Percentiles rank a stretch among this genome's conserved stretches.
phyloP scores from a whole-genome alignment of 2,797 vertebrate genomes.

The Oryzias sinensis region DNA sequence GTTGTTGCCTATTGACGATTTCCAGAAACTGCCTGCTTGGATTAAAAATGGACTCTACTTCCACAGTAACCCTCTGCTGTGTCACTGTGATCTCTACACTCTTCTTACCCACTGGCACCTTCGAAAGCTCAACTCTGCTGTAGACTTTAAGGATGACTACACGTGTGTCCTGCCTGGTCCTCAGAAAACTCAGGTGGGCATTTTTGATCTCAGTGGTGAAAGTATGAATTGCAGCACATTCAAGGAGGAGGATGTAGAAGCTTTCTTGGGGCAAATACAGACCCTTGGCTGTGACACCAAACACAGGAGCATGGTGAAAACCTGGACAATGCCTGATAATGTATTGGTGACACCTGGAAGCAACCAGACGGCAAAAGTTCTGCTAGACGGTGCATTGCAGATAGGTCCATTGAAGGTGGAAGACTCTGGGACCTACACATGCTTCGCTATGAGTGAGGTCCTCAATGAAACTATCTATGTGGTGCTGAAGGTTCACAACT shows the following conservation, averaged over 20 bases:
- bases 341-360: conserved; percentile 69
- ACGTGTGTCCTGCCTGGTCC: conserved; percentile 73
- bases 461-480: conserved; percentile 94
- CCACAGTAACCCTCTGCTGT: conserved; percentile 88
- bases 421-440: conserved; percentile 90
- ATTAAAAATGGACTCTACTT: conserved; percentile 93
- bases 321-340: conserved; percentile 86
- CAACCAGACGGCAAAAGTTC: conserved; percentile 80
- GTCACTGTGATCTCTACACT: conserved; percentile 88
- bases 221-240: conserved; percentile 91
- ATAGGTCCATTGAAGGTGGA: conserved; percentile 78
- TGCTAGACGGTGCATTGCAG: conserved; percentile 82
- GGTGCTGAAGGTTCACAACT: conserved; percentile 91
- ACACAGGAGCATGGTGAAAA: conserved; percentile 79
- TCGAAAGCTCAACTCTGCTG: conserved; percentile 85
- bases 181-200: conserved; percentile 59
- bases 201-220: conserved; percentile 79
- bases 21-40: conserved; percentile 87
- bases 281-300: conserved; percentile 87
- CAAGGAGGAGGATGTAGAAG: conserved; percentile 82
- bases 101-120: conserved; percentile 88
- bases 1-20: conserved; percentile 77
- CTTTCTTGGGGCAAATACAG: conserved; percentile 84
- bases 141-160: conserved; percentile 90
- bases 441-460: conserved; percentile 82